These are phyloP conservation scores for Hemichromis elongatus DNA, from an alignment of 2,113 vertebrate genomes.

Conservation along the genomic window DNA sequence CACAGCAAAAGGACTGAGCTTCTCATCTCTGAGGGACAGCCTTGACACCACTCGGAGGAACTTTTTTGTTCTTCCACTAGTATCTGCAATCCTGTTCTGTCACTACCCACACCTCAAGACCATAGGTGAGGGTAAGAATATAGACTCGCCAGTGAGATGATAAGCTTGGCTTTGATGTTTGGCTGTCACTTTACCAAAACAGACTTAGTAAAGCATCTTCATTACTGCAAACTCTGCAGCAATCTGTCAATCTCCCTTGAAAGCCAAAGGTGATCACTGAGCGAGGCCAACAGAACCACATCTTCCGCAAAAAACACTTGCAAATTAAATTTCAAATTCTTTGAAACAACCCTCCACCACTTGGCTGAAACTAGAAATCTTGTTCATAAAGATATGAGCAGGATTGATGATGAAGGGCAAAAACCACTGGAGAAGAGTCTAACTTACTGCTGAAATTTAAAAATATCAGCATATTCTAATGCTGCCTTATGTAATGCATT, in stretches of 20 bases:
- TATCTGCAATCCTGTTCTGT: background rate
- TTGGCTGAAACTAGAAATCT: background rate
- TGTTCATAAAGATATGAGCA: background rate
- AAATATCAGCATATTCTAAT: background rate
- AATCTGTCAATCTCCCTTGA: too few relatives aligned
- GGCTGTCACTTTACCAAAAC: background rate
- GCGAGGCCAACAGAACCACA: too few relatives aligned
- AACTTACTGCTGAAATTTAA: background rate
- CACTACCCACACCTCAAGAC: background rate
- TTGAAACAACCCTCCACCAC: background rate
- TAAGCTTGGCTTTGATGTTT: background rate
- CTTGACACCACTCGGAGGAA: background rate
- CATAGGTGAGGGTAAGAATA: background rate
- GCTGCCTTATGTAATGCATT: background rate
- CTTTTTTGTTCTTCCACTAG: background rate
- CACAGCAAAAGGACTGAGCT: background rate
- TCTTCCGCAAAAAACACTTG: fast-evolving
- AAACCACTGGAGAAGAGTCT: background rate
- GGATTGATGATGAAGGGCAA: background rate
- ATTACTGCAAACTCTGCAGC: too few relatives aligned
- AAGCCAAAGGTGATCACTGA: too few relatives aligned
- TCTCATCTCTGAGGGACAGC: background rate
- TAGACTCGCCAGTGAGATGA: background rate
- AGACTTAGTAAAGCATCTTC: background rate
- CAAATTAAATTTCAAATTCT: background rate